These are phyloP conservation scores for Drosophila quasianomalipes DNA, from an alignment of 2,888 invertebrate species.

Conservation along the genomic window DNA sequence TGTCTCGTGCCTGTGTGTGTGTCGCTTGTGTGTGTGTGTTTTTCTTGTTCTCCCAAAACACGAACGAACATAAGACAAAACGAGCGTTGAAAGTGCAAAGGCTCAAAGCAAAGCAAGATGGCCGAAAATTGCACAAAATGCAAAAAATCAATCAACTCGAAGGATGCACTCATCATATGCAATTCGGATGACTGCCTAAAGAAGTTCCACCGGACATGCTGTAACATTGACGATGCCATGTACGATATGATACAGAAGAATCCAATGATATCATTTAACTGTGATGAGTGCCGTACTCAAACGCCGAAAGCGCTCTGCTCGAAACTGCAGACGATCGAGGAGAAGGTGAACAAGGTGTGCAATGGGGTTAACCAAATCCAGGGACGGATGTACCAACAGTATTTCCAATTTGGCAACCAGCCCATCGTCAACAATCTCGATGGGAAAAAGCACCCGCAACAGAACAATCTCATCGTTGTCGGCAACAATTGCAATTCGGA, in stretches of 20 bases:
- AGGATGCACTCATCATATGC: conserved; percentile 80
- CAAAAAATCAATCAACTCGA: conserved; percentile 82
- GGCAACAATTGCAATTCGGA: conserved; percentile 84
- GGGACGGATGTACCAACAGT: conserved; percentile 83
- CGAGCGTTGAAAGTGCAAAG: conserved; percentile 30
- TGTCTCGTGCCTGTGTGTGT: conserved; percentile 18
- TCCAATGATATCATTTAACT: conserved; percentile 82
- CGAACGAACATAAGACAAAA: conserved; percentile 1
- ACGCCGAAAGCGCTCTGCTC: conserved; percentile 78
- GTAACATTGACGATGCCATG: conserved; percentile 80
- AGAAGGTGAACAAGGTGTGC: conserved; percentile 83
- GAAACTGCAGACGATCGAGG: conserved; percentile 82
- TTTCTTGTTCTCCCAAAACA: conserved; percentile 40
- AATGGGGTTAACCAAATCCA: conserved; percentile 83
- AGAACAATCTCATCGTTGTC: conserved; percentile 82
- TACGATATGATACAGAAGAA: conserved; percentile 83
- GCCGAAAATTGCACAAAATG: conserved; percentile 83
- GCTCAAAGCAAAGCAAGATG: conserved; percentile 64
- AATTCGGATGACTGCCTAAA: conserved; percentile 80
- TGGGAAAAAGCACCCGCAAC: conserved; percentile 79
- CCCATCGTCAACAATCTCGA: conserved; percentile 70
- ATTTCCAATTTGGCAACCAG: conserved; percentile 83
- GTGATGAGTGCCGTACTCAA: conserved; percentile 82
- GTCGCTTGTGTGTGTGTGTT: conserved; percentile 24
- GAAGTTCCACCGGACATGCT: conserved; percentile 82